Percentiles rank a stretch among this genome's conserved stretches.
Conservation (phyloP, 2,113 vertebrate species). For the Delphinus delphis region DNA sequence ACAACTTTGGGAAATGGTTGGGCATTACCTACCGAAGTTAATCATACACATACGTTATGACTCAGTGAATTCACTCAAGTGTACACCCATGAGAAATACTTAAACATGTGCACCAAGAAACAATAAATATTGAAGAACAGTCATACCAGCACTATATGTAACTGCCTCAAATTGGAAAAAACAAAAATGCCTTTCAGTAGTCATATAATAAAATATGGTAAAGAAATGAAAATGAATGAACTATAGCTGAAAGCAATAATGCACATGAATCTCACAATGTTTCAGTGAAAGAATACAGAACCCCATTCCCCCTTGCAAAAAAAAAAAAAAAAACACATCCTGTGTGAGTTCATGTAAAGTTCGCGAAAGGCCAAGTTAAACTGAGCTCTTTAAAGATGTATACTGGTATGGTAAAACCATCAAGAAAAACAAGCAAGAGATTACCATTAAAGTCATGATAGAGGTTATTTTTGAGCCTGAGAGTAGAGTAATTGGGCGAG, state of each 20-base stretch:
- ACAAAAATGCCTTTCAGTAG: background rate
- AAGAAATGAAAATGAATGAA: background rate
- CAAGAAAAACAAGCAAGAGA: background rate
- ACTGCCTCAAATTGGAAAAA: background rate
- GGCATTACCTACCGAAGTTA: background rate
- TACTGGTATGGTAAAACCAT: background rate
- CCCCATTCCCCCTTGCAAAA: background rate
- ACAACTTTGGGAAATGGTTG: background rate
- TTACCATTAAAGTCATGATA: background rate
- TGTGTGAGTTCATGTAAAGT: background rate
- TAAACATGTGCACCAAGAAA: background rate
- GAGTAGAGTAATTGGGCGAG: background rate
- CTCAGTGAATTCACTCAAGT: background rate
- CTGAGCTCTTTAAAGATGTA: background rate
- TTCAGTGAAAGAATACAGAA: background rate
- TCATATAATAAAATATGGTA: background rate
- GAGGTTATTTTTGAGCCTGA: background rate
- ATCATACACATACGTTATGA: background rate
- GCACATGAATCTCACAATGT: background rate
- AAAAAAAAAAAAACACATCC: background rate
- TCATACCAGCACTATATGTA: background rate
- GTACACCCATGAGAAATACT: background rate
- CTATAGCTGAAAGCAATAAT: background rate
- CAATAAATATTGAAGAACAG: background rate
- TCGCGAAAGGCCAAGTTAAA: background rate